Conservation (phyloP, 2,113 vertebrate species). For the Laterallus jamaicensis region DNA sequence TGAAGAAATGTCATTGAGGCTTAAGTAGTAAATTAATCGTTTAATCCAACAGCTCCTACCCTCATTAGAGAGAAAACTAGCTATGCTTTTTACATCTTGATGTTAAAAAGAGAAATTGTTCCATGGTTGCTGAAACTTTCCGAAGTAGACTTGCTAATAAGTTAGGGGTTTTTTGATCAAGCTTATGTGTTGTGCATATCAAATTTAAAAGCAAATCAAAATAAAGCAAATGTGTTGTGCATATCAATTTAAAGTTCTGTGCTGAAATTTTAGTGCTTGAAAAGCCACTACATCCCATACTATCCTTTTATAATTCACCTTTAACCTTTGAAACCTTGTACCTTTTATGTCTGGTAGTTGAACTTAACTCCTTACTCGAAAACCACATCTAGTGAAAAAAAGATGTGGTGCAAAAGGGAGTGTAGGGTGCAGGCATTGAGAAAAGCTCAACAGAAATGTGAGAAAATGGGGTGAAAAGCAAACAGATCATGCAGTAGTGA, state of each 20-base stretch:
- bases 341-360: background rate
- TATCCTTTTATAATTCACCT: background rate
- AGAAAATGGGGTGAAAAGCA: background rate
- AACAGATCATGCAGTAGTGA: background rate
- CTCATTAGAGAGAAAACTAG: background rate
- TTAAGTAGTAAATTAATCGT: conserved; percentile 38
- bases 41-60: conserved; percentile 5
- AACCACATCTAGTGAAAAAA: background rate
- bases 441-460: background rate
- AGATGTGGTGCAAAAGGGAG: background rate
- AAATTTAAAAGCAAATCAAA: background rate
- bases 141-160: background rate
- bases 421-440: too few species aligned
- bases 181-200: background rate
- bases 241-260: background rate
- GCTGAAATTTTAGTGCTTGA: background rate
- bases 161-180: background rate
- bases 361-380: background rate
- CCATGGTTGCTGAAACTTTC: background rate
- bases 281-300: background rate
- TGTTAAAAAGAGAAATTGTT: background rate
- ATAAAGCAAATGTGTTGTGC: background rate
- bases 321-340: background rate
- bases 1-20: conserved; percentile 16
- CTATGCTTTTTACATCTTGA: conserved; percentile 17